Base-by-base conservation (phyloP, 2,797 vertebrate genomes). In the Macropus fuliginosus region DNA sequence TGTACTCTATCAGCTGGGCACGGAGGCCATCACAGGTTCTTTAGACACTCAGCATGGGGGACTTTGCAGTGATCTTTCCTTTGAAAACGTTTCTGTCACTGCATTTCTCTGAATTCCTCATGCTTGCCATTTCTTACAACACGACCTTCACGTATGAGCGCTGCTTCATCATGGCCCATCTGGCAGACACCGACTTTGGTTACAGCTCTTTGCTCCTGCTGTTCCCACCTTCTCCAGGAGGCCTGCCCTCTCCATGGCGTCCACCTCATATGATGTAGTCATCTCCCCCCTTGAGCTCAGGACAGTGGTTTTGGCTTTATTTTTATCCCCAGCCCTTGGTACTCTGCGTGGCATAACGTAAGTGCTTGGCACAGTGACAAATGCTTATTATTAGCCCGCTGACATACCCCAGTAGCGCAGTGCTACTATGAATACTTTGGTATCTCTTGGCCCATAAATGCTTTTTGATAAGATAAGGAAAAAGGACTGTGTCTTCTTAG, bases 361-460 rank as follows among this genome's bases (percentile, higher is more conserved):
- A 81, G 74, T 9, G 40, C 21, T 24, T 29, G 56, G 56, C 56
- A 57, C 10, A 57, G 56, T 16, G 34, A 40, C 66, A 74, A 40
- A 74, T 18, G n/a, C 18, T 21, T 74, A 24, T 21, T 74, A 24
- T 13, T 40, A 74, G n/a, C 66, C 40, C 6, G 18, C 2, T 21
- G n/a, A 21, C 74, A 46, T 11, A 46, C 24, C 40, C 40, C 74
- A 24, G 18, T 52, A 52, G 52, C 52, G 40, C 21, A 81, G n/a
- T 11, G 9, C 40, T 14, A 5, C 34, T n/a, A 6, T n/a, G 34
- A 40, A n/a, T 66, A 66, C 16, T 12, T 66, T 1, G 12, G 59
- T 34, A 66, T 16, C 57, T 95, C 94, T 95, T 91, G 54, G n/a
- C 55, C 90, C 56, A 56, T 74, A 90, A 93, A 92, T 28, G 59